Conservation (phyloP, 2,113 vertebrate genomes). For the Vulpes ferrilata region DNA sequence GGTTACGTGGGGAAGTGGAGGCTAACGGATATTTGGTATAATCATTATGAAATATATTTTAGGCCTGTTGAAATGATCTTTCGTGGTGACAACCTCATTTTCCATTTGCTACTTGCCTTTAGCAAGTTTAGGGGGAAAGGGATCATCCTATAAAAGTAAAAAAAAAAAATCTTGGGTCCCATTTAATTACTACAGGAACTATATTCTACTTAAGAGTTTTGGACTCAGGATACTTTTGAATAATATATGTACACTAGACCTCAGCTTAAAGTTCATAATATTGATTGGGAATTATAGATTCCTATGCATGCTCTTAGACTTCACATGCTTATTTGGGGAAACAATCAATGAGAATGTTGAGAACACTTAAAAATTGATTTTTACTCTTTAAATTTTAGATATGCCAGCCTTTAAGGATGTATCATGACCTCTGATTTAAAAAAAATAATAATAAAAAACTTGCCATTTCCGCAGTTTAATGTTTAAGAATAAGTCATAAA, state of each 20-base stretch:
- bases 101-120: not conserved
- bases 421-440: not conserved
- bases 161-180: not conserved
- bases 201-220: conserved; percentile 38
- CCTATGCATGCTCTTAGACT: not conserved
- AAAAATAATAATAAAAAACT: not conserved
- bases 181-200: not conserved
- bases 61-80: not conserved
- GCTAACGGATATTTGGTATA: conserved; percentile 11
- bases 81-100: not conserved
- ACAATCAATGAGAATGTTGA: conserved; percentile 12
- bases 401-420: conserved; percentile 33
- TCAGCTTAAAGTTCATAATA: conserved; percentile 12
- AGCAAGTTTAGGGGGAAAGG: not conserved
- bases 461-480: not conserved
- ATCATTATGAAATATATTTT: not conserved
- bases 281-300: conserved; percentile 27
- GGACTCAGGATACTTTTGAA: not conserved
- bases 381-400: conserved; percentile 34
- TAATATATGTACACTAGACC: not conserved
- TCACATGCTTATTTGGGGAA: not conserved
- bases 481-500: not conserved
- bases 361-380: not conserved
- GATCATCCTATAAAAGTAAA: not conserved
- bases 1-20: not conserved